Evolutionary conservation across 1,140 invertebrate genomes (phyloP).

Genomic region (Catajapyx aquilonaris): DNA sequence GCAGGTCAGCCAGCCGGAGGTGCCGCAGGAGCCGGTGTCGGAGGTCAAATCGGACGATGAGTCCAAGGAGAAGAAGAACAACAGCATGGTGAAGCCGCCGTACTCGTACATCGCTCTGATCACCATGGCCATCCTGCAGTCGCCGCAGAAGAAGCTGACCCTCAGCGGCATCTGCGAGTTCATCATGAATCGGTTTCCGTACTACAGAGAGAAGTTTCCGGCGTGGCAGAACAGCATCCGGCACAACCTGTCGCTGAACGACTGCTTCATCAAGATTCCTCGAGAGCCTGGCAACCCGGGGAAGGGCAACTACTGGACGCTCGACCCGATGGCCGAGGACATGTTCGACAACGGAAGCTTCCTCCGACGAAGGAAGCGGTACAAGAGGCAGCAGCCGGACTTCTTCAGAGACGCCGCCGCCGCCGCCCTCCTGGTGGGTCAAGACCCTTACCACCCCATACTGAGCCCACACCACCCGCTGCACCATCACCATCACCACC

Average conservation of each 20-base stretch:
- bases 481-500: slow-evolving; percentile 16
- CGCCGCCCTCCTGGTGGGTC: slow-evolving; percentile 22
- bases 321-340: slow-evolving; percentile 89
- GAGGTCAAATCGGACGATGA: too few relatives aligned
- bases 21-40: too few relatives aligned
- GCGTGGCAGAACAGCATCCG: slow-evolving; percentile 94
- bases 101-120: slow-evolving; percentile 97
- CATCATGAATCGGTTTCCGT: slow-evolving; percentile 94
- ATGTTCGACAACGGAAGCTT: slow-evolving; percentile 99
- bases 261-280: slow-evolving; percentile 98
- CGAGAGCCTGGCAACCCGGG: slow-evolving; percentile 94
- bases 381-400: slow-evolving; percentile 58
- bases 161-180: slow-evolving; percentile 97
- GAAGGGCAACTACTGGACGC: slow-evolving; percentile 97
- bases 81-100: slow-evolving; percentile 65
- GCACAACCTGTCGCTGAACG: slow-evolving; percentile 93
- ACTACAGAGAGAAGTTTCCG: slow-evolving; percentile 86
- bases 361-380: slow-evolving; percentile 78
- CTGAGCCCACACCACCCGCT: slow-evolving; percentile 7
- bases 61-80: slow-evolving; percentile 12
- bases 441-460: slow-evolving; percentile 15
- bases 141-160: slow-evolving; percentile 89
- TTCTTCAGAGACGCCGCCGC: slow-evolving; percentile 24
- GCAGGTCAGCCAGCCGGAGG: too few relatives aligned
- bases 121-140: slow-evolving; percentile 93